Evolutionary conservation across 2,888 invertebrate genomes (phyloP), one percentile per base, ranked within the genome.

Genomic region (Patella depressa): DNA sequence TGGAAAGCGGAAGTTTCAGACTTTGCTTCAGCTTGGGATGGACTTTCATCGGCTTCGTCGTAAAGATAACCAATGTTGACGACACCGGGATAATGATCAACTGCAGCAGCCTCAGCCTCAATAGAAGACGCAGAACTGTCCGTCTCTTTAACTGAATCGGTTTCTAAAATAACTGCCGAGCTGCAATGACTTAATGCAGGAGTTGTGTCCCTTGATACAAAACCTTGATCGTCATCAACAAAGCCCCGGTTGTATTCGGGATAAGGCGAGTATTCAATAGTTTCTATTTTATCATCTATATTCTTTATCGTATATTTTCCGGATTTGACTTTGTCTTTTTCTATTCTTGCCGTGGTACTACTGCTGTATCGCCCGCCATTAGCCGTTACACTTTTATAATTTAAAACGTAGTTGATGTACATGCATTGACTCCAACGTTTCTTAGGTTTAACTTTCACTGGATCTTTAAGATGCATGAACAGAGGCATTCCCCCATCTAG

Each of bases 391-490:
- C 79, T 81, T 24, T 86, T 74, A 72, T 81, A 83, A 24, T 80
- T 80, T 79, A 87, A 80, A 9, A 87, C 82, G 74, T 87, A 87
- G 72, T 85, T 83, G 72, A 87, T 85, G 77, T 87, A 87, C 86
- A 87, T 85, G 19, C 82, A 83, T 74, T 84, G 84, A 69, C 76
- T 79, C 84, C 78, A 79, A 17, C 80, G 72, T 57, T 79, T 80
- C 70, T 78, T 82, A 29, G 77, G 70, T 76, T 80, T 85, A n/a
- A 84, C 82, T 75, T 82, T 83, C 12, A 53, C 72, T 11, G 82
- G 71, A 53, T 85, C 85, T 75, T 85, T 85, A 3, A 85, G 76
- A 73, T 85, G 85, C 17, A 85, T 72, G 73, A 82, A 80, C 29
- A 85, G 69, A 14, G 85, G 85, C 82, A 84, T 84, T 0, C 82